A percentile compares a stretch with the other conserved stretches of the same genome.
Evolutionary conservation across 2,797 vertebrate species (phyloP).

Genomic region (Petrocephalus sullivani): DNA sequence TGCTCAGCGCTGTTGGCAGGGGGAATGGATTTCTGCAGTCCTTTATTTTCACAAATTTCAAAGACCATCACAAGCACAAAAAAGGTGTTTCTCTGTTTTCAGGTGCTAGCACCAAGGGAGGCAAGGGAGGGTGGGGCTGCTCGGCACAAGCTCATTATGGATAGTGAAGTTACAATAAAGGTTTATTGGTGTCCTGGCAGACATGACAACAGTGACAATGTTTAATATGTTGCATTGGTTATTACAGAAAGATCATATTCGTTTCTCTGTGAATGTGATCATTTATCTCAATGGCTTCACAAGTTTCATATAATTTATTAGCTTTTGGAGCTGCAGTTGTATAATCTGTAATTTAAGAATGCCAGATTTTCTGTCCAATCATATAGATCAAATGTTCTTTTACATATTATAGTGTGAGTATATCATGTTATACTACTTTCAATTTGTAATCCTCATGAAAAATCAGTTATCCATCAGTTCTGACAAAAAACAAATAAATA

Average conservation of each 20-base stretch:
- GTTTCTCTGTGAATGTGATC: slow-evolving; percentile 67
- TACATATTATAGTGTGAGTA: slow-evolving; percentile 55
- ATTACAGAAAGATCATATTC: slow-evolving; percentile 64
- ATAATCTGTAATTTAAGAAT: slow-evolving; percentile 60
- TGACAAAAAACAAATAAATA: slow-evolving; percentile 28
- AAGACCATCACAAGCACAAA: slow-evolving; percentile 68
- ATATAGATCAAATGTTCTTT: slow-evolving; percentile 63
- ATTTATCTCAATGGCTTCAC: slow-evolving; percentile 67
- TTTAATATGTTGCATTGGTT: slow-evolving; percentile 71
- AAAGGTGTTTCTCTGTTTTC: slow-evolving; percentile 78
- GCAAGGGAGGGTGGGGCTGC: slow-evolving; percentile 18
- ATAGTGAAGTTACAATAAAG: slow-evolving; percentile 72
- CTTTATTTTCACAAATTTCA: slow-evolving; percentile 77
- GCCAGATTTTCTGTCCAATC: slow-evolving; percentile 41
- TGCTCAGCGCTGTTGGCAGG: slow-evolving; percentile 74
- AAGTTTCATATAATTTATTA: slow-evolving; percentile 68
- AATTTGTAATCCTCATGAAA: slow-evolving; percentile 23
- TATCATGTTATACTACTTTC: slow-evolving; percentile 45
- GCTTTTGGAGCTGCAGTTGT: slow-evolving; percentile 68
- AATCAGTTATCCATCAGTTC: slow-evolving; percentile 30
- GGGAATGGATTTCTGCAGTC: slow-evolving; percentile 71
- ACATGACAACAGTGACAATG: slow-evolving; percentile 70
- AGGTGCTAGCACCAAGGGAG: slow-evolving; percentile 58
- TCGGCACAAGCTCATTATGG: slow-evolving; percentile 78
- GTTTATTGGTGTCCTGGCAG: slow-evolving; percentile 73